Evolutionary conservation across 2,888 invertebrate species (phyloP), one percentile per base, ranked within the genome.

Genomic region (Microctonus hyperodae): DNA sequence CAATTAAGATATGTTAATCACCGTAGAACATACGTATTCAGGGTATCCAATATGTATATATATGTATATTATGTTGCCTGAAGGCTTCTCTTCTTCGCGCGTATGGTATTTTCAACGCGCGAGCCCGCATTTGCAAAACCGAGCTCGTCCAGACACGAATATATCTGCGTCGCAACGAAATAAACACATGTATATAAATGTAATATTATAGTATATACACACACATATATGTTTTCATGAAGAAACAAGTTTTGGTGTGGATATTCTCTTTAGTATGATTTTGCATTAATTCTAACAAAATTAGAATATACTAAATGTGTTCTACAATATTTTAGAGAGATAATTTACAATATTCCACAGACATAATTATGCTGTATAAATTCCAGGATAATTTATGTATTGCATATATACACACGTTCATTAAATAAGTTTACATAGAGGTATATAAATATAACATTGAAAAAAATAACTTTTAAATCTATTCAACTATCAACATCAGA

Each of bases 1-100:
- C 77, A 79, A 79, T 78, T 78, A 78, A 79, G 79, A 78, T 79
- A 78, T 78, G 79, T 78, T 78, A 78, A 79, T 79, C 77, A 75
- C 73, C 66, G 70, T 70, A 73, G 71, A 74, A 77, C 73, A 75
- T 72, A 72, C 73, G 73, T 72, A 72, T 72, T 63, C 68, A 51
- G 68, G 35, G 33, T 64, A 51, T 64, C 28, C 53, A 61, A 48
- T 65, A 37, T 50, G 44, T 65, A 31, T 65, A 53, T 65, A 37
- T 50, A 33, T 65, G 22, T 65, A 53, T 65, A 13, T 33, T 28
- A 28, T 28, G 16, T 28, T 11, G 31, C 62, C 25, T 40, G 44
- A 40, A 53, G 62, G 62, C 22, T 53, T 35, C 50, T 16, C 33
- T 58, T 25, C 22, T 59, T 55, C 20, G 51, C 10, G 33, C 55